Conservation (phyloP, 2,113 vertebrate genomes). For the Poeciliopsis retropinna region DNA sequence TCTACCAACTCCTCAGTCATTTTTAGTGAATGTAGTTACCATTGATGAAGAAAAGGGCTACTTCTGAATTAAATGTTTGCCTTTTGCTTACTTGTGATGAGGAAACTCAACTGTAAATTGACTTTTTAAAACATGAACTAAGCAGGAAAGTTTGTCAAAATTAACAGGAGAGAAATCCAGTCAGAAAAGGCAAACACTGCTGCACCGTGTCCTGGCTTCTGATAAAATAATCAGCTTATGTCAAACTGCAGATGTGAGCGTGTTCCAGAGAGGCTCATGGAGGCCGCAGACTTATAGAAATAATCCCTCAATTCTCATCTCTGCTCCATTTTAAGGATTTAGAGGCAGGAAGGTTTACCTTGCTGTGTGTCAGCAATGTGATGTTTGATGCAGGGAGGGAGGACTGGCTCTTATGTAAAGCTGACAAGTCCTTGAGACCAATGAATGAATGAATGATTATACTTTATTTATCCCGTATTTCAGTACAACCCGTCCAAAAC, state of each 20-base stretch:
- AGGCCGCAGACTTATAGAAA: constrained; percentile 60
- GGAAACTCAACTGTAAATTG: neutral
- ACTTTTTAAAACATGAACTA: neutral
- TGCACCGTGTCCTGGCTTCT: neutral
- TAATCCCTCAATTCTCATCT: constrained; percentile 66
- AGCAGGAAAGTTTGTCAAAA: neutral
- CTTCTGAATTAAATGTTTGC: too few relatives aligned
- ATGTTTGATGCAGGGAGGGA: neutral
- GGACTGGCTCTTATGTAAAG: too few relatives aligned
- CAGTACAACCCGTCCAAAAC: too few relatives aligned
- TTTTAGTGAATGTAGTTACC: too few relatives aligned
- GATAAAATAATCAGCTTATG: constrained; percentile 49
- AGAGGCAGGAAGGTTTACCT: constrained; percentile 33
- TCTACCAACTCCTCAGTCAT: too few relatives aligned
- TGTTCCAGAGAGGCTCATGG: constrained; percentile 7
- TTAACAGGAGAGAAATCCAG: neutral
- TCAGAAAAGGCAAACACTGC: neutral
- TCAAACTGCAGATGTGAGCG: constrained; percentile 13
- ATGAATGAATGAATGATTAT: too few relatives aligned
- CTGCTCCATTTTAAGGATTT: constrained; percentile 35
- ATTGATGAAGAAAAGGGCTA: too few relatives aligned
- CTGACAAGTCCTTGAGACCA: too few relatives aligned
- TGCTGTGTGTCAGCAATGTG: neutral
- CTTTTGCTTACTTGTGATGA: too few relatives aligned
- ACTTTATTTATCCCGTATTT: too few relatives aligned